Evolutionary conservation across 2,888 invertebrate genomes (phyloP).

Genomic region (Cynaeus angustus): DNA sequence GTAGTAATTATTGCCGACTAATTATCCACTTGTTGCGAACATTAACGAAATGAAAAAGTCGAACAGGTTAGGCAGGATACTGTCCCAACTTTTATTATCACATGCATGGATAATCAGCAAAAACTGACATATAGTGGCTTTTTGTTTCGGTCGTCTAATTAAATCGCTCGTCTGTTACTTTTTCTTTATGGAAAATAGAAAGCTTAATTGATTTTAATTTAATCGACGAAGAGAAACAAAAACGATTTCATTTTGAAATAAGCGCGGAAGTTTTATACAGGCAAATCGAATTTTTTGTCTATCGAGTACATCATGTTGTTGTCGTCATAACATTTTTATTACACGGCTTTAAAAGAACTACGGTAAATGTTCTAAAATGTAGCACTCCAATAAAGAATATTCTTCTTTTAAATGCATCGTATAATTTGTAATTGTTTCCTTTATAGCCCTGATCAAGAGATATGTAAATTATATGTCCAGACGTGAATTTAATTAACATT

Average conservation of each 20-base stretch:
- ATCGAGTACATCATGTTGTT: slow-evolving; percentile 8
- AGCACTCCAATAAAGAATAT: slow-evolving; percentile 26
- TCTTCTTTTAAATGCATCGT: slow-evolving; percentile 41
- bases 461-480: slow-evolving; percentile 43
- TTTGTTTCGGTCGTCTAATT: slow-evolving; percentile 19
- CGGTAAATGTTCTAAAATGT: slow-evolving; percentile 21
- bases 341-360: slow-evolving; percentile 20
- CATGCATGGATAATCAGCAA: no score
- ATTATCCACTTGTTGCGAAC: slow-evolving; percentile 24
- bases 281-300: slow-evolving; percentile 20
- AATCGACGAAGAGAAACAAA: background rate
- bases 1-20: slow-evolving; percentile 23
- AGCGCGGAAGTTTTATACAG: slow-evolving; percentile 1
- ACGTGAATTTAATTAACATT: slow-evolving; percentile 39
- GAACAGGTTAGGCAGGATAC: slow-evolving; percentile 37
- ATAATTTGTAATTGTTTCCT: slow-evolving; percentile 45
- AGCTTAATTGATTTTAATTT: slow-evolving; percentile 15
- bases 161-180: slow-evolving; percentile 16
- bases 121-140: slow-evolving; percentile 28
- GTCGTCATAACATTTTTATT: slow-evolving; percentile 33
- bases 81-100: slow-evolving; percentile 30
- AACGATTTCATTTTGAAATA: background rate
- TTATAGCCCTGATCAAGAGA: slow-evolving; percentile 33
- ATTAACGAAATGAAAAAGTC: slow-evolving; percentile 13
- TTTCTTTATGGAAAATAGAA: slow-evolving; percentile 21